These are phyloP conservation scores for Tapera naevia DNA, from an alignment of 2,797 vertebrate species.

Conservation along the genomic window DNA sequence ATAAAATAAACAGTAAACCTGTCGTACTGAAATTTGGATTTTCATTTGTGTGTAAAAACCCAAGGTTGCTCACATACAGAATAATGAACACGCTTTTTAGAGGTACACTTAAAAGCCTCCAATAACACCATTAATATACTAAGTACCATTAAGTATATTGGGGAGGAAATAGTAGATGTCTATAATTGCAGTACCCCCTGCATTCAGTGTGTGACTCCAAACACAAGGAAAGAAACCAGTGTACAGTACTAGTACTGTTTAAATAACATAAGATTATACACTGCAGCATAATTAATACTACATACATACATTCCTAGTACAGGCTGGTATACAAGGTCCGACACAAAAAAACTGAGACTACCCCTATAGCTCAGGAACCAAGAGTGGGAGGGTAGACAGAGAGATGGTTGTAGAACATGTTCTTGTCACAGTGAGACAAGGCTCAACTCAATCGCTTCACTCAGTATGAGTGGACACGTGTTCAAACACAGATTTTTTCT, in stretches of 20 bases:
- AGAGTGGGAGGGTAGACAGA: too few relatives aligned
- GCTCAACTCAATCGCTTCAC: too few relatives aligned
- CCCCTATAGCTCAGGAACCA: too few relatives aligned
- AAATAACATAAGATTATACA: conserved; percentile 85
- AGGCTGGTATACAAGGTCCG: conserved; percentile 69
- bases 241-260: conserved; percentile 85
- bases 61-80: neutral
- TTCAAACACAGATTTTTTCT: too few relatives aligned
- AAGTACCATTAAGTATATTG: conserved; percentile 64
- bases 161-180: conserved; percentile 67
- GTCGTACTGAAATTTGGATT: neutral
- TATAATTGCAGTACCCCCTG: conserved; percentile 74
- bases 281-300: conserved; percentile 79
- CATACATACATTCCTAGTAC: conserved; percentile 76
- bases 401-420: too few relatives aligned
- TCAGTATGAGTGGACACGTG: too few relatives aligned
- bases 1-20: neutral
- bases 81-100: conserved; percentile 37
- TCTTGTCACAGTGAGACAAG: too few relatives aligned
- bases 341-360: too few relatives aligned
- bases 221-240: conserved; percentile 80
- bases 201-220: conserved; percentile 79
- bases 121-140: too few relatives aligned
- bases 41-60: neutral
- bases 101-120: conserved; percentile 48